Percentiles rank a stretch among this genome's conserved stretches.
Evolutionary conservation across 23 tunicate species (phyloP).

Genomic region (Halocynthia roretzi): DNA sequence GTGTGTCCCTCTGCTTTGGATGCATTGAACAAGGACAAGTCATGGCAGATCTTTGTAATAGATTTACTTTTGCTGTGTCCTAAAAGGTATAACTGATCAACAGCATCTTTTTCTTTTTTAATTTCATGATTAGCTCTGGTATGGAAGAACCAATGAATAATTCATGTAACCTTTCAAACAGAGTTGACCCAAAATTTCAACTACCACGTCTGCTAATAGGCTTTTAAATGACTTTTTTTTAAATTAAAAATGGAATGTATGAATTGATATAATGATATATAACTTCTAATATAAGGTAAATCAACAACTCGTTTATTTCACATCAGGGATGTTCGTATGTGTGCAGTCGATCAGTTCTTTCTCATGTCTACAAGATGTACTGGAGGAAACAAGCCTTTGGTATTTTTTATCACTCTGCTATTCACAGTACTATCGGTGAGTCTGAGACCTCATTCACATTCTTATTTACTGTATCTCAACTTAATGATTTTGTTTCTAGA

Average conservation of each 20-base stretch:
- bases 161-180: too few species aligned
- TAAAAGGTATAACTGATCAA: background rate
- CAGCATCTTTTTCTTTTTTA: background rate
- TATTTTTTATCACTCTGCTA: conserved; percentile 24
- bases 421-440: conserved; percentile 22
- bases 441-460: background rate
- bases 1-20: conserved; percentile 7
- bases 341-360: conserved; percentile 21
- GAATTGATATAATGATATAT: too few species aligned
- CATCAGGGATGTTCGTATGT: conserved; percentile 13
- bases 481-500: conserved; percentile 11
- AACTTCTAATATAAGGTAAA: too few species aligned
- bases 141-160: background rate
- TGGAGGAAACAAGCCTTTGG: conserved; percentile 12
- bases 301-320: too few species aligned
- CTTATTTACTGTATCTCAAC: too few species aligned
- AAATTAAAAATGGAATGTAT: too few species aligned
- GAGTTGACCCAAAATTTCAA: too few species aligned
- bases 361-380: conserved; percentile 26
- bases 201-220: too few species aligned
- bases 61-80: conserved; percentile 22
- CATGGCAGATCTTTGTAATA: conserved; percentile 23
- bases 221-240: too few species aligned
- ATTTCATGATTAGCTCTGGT: background rate
- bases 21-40: conserved; percentile 4